Conservation (phyloP, 2,888 invertebrate genomes). For the Autographa gamma region DNA sequence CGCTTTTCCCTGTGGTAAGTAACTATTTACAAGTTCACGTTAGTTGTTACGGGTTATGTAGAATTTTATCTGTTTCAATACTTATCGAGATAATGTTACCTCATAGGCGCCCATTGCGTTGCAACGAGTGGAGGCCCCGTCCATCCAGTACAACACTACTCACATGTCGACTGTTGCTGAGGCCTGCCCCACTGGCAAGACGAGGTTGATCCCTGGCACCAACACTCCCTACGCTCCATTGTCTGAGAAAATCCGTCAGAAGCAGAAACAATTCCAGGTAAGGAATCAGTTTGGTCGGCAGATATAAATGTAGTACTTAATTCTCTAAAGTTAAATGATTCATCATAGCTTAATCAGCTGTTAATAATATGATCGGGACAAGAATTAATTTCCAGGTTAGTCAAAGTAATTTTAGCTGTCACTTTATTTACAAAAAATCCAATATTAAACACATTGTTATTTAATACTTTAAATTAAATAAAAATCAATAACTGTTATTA, state of each 20-base stretch:
- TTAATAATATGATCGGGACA: too few relatives aligned
- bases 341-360: neutral
- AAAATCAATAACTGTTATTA: too few relatives aligned
- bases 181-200: conserved; percentile 73
- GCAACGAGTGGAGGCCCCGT: conserved; percentile 82
- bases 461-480: too few relatives aligned
- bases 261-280: conserved; percentile 81
- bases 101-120: conserved; percentile 81
- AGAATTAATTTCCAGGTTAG: neutral
- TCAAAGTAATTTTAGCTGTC: too few relatives aligned
- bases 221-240: conserved; percentile 79
- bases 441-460: too few relatives aligned
- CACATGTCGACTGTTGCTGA: conserved; percentile 82
- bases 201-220: conserved; percentile 80
- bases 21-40: conserved; percentile 36
- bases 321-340: neutral
- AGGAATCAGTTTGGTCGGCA: conserved; percentile 51
- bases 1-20: conserved; percentile 85
- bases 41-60: conserved; percentile 15
- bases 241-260: conserved; percentile 73
- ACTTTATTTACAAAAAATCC: too few relatives aligned
- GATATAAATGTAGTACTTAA: neutral
- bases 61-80: conserved; percentile 29
- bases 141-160: conserved; percentile 78
- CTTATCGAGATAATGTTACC: conserved; percentile 35